phyloP scores from a whole-genome alignment of 64 coral and sea anemone genomes.

The Montipora cactus region DNA sequence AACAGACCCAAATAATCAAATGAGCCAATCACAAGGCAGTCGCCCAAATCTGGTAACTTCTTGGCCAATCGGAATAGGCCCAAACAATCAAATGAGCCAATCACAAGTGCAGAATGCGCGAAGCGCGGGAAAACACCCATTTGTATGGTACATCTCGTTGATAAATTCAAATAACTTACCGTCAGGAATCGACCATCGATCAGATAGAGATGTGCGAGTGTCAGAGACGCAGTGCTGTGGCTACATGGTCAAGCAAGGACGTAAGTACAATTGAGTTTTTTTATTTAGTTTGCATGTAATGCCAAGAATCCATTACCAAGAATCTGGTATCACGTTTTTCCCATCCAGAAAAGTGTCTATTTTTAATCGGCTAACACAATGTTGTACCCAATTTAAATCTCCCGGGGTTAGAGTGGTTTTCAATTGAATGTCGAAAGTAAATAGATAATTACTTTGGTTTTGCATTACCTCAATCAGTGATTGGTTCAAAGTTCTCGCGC shows the following conservation, averaged over 20 bases:
- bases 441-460: too few relatives aligned
- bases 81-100: neutral
- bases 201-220: conserved; percentile 65
- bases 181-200: conserved; percentile 65
- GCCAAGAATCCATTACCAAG: too few relatives aligned
- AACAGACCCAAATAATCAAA: too few relatives aligned
- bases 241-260: conserved; percentile 91
- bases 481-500: too few relatives aligned
- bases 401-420: too few relatives aligned
- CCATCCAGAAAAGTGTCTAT: too few relatives aligned
- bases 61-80: neutral
- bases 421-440: too few relatives aligned
- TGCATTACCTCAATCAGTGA: too few relatives aligned
- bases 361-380: too few relatives aligned
- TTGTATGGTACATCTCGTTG: neutral
- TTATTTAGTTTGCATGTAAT: neutral
- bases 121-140: neutral
- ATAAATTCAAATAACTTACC: neutral
- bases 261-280: conserved; percentile 44
- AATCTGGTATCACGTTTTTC: too few relatives aligned
- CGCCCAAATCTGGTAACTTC: neutral
- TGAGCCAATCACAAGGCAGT: too few relatives aligned
- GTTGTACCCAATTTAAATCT: too few relatives aligned
- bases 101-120: neutral
- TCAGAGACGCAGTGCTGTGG: conserved; percentile 76